A percentile compares a stretch with the other conserved stretches of the same genome.
phyloP scores from a whole-genome alignment of 2,113 vertebrate species.

The Solenodon paradoxus region DNA sequence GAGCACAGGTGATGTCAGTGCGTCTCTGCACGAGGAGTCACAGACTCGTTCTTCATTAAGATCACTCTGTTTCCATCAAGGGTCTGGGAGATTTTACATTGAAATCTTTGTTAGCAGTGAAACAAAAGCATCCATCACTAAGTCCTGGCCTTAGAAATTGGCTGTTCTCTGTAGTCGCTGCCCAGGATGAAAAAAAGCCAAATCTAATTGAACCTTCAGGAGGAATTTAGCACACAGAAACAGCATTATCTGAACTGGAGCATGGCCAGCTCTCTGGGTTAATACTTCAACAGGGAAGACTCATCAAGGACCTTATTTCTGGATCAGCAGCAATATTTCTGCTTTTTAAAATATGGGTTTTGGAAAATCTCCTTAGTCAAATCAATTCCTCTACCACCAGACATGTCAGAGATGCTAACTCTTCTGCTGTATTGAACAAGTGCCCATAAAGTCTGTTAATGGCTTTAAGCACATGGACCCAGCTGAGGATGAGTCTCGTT shows the following conservation, averaged over 20 bases:
- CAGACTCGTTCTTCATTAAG: background rate
- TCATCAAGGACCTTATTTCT: background rate
- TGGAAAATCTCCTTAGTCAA: background rate
- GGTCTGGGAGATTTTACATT: background rate
- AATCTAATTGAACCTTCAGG: background rate
- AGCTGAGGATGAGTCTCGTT: background rate
- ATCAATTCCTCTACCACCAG: background rate
- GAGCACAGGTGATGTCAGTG: background rate
- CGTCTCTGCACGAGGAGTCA: background rate
- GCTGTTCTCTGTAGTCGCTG: background rate
- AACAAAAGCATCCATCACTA: background rate
- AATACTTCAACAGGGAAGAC: background rate
- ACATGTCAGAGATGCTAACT: background rate
- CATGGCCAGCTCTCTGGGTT: background rate
- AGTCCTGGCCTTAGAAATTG: background rate
- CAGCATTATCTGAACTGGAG: background rate
- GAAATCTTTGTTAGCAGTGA: background rate
- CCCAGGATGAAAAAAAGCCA: background rate
- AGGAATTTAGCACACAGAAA: slow-evolving; percentile 10
- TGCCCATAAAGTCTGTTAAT: background rate
- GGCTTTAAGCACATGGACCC: background rate
- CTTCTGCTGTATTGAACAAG: background rate
- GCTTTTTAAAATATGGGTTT: background rate
- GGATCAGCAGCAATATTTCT: background rate
- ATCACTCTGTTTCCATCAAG: background rate